A percentile compares a stretch with the other conserved stretches of the same genome.
Conservation (phyloP, 2,113 vertebrate genomes). For the Pollimyrus isidori region DNA sequence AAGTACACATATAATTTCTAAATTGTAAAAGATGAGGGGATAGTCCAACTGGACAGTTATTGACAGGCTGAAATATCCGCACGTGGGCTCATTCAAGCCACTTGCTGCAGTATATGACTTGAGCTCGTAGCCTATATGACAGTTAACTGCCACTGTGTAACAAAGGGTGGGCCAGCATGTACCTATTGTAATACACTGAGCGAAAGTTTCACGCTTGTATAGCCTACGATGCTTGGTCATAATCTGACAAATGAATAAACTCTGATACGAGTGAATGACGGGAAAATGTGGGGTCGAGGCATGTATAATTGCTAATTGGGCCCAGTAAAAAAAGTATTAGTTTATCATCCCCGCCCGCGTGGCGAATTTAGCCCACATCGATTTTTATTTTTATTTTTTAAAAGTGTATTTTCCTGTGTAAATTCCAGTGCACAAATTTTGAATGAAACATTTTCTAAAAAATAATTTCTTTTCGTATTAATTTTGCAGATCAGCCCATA, state of each 20-base stretch:
- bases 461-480: too few relatives aligned
- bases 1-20: not conserved
- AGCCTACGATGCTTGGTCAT: not conserved
- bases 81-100: not conserved
- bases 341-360: too few relatives aligned
- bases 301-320: not conserved
- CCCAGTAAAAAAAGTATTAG: too few relatives aligned
- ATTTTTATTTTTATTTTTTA: too few relatives aligned
- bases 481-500: too few relatives aligned
- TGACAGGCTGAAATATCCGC: not conserved
- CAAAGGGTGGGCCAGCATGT: not conserved
- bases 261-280: not conserved
- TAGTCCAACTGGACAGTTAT: not conserved
- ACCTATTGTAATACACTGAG: not conserved
- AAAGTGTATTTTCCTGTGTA: too few relatives aligned
- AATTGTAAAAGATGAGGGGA: not conserved
- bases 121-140: not conserved
- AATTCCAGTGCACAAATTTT: too few relatives aligned
- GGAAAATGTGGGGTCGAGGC: not conserved
- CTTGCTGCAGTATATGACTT: not conserved
- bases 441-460: too few relatives aligned
- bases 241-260: not conserved
- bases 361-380: too few relatives aligned
- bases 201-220: not conserved
- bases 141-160: not conserved